phyloP scores from a whole-genome alignment of 1,140 invertebrate species.

The Phortica variegata region DNA sequence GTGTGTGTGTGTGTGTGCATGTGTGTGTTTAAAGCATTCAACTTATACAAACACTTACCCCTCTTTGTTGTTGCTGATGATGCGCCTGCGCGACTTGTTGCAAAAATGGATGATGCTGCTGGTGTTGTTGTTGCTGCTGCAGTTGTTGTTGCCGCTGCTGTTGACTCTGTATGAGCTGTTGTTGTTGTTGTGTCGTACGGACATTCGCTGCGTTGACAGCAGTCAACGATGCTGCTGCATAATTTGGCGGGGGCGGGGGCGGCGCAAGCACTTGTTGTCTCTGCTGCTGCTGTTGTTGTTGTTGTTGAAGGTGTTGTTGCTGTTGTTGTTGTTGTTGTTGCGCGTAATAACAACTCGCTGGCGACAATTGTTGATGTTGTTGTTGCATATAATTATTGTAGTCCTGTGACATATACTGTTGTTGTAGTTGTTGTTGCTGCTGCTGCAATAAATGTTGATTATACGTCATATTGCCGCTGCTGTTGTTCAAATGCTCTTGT shows the following conservation, averaged over 20 bases:
- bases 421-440: conserved; percentile 22
- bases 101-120: conserved; percentile 14
- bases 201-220: conserved; percentile 2
- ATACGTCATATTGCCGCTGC: conserved; percentile 34
- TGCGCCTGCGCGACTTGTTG: conserved; percentile 7
- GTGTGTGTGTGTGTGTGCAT: conserved; percentile 13
- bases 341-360: conserved; percentile 9
- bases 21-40: conserved; percentile 2
- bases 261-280: conserved; percentile 18
- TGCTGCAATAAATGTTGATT: conserved; percentile 38
- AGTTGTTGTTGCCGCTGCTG: conserved; percentile 8
- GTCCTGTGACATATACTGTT: conserved; percentile 20
- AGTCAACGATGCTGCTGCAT: conserved; percentile 27
- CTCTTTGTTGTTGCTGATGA: conserved; percentile 11
- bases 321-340: neutral
- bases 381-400: conserved; percentile 24
- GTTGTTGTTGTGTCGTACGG: conserved; percentile 11
- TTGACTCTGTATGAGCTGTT: conserved; percentile 2
- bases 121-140: conserved; percentile 24
- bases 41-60: conserved; percentile 1
- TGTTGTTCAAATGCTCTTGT: conserved; percentile 17
- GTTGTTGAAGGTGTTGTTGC: conserved; percentile 10
- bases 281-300: conserved; percentile 20
- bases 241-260: conserved; percentile 5
- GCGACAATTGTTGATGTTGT: conserved; percentile 21